Conservation (phyloP, 1,140 invertebrate species). For the Anoplophora glabripennis region DNA sequence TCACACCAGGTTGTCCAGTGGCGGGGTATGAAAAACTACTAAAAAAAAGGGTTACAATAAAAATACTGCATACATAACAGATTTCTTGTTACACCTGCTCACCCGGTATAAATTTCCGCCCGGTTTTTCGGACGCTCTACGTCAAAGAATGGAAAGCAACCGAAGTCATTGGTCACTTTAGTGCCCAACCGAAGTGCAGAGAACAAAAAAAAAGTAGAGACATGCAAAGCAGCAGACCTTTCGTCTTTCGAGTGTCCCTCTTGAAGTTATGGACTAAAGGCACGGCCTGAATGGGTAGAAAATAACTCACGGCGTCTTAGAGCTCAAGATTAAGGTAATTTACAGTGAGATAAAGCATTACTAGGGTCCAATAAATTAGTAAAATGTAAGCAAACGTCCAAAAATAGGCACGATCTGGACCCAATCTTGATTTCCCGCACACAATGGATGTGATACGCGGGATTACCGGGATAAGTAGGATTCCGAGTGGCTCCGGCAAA, state of each 20-base stretch:
- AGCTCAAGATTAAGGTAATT: conserved; percentile 15
- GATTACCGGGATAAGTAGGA: conserved; percentile 17
- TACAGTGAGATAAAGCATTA: conserved; percentile 16
- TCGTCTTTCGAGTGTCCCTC: conserved; percentile 5
- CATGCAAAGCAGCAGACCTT: conserved; percentile 8
- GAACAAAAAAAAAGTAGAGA: conserved; percentile 8
- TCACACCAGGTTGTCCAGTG: too few species aligned
- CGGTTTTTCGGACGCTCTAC: too few species aligned
- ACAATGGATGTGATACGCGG: conserved; percentile 14
- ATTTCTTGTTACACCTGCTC: too few species aligned
- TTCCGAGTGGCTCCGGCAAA: conserved; percentile 11
- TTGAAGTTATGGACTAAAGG: conserved; percentile 7
- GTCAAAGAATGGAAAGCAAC: too few species aligned
- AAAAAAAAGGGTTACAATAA: too few species aligned
- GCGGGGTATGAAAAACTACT: too few species aligned
- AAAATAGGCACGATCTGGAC: conserved; percentile 14
- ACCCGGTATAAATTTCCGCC: too few species aligned
- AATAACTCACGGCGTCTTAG: conserved; percentile 18
- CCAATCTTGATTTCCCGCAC: conserved; percentile 16
- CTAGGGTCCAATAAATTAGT: conserved; percentile 11
- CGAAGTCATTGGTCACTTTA: conserved; percentile 12
- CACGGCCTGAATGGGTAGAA: conserved; percentile 8
- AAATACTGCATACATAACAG: too few species aligned
- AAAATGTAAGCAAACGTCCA: conserved; percentile 19
- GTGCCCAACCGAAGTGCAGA: conserved; percentile 11